These are phyloP conservation scores for Scrobipalpa costella DNA, from an alignment of 2,888 invertebrate genomes.

Conservation along the genomic window DNA sequence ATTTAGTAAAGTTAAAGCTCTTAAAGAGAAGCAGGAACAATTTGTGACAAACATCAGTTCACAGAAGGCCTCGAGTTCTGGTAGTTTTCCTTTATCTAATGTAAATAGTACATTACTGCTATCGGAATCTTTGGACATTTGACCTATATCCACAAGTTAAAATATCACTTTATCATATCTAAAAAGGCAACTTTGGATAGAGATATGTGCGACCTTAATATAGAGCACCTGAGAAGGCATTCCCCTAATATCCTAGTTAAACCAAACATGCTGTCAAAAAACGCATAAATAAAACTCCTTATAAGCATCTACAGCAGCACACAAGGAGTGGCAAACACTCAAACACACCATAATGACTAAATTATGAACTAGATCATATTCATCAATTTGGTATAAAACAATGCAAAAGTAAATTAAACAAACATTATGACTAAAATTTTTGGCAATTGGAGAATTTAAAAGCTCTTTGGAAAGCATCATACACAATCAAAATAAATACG, in stretches of 20 bases:
- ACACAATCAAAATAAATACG: constrained; percentile 26
- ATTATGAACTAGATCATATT: constrained; percentile 76
- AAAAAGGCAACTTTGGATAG: constrained; percentile 78
- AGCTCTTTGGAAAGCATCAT: constrained; percentile 56
- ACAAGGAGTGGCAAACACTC: constrained; percentile 66
- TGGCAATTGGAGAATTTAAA: constrained; percentile 79
- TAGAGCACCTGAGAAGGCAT: constrained; percentile 78
- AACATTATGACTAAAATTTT: constrained; percentile 73
- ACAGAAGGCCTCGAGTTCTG: constrained; percentile 59
- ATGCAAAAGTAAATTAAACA: constrained; percentile 62
- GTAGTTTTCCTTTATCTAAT: constrained; percentile 61
- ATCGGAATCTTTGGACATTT: constrained; percentile 70
- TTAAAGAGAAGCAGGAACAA: constrained; percentile 59
- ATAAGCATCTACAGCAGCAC: constrained; percentile 77
- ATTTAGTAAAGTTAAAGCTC: constrained; percentile 66
- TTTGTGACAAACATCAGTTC: constrained; percentile 36
- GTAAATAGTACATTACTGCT: constrained; percentile 65
- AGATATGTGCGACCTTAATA: constrained; percentile 75
- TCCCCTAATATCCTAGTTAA: constrained; percentile 59
- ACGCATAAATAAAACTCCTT: constrained; percentile 62
- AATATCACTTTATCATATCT: constrained; percentile 77
- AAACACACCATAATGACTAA: constrained; percentile 79
- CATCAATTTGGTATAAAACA: constrained; percentile 71
- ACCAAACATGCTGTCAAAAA: constrained; percentile 70
- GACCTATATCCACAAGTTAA: constrained; percentile 67